Evolutionary conservation across 1,140 invertebrate genomes (phyloP).

Genomic region (Euwallacea fornicatus): DNA sequence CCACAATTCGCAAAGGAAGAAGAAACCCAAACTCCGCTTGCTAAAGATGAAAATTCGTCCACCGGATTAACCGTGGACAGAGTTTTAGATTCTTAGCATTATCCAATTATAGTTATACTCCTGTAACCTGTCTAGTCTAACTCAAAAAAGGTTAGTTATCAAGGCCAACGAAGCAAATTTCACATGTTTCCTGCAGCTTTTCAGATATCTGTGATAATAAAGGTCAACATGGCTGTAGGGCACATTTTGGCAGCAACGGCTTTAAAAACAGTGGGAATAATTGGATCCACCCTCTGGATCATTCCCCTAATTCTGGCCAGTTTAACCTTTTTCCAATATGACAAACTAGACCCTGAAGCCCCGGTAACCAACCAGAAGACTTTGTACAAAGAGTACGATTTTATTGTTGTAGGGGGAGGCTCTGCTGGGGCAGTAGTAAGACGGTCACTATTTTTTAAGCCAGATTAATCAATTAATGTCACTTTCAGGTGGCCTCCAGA

Average conservation of each 20-base stretch:
- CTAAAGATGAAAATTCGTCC: constrained; percentile 47
- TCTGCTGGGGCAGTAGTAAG: constrained; percentile 88
- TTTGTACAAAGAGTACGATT: constrained; percentile 73
- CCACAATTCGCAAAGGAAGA: constrained; percentile 23
- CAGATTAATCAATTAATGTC: neutral
- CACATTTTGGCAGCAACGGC: constrained; percentile 73
- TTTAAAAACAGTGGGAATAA: constrained; percentile 72
- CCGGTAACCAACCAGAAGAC: constrained; percentile 63
- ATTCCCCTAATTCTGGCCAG: constrained; percentile 79
- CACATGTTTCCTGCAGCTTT: constrained; percentile 2
- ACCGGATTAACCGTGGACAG: constrained; percentile 39
- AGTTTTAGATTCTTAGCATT: constrained; percentile 33
- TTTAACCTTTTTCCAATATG: constrained; percentile 80
- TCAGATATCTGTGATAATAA: constrained; percentile 34
- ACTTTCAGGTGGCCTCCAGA: constrained; percentile 66
- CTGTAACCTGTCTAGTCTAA: too few species aligned
- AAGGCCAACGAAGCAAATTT: neutral
- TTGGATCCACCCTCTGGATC: constrained; percentile 76
- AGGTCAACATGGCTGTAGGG: constrained; percentile 65
- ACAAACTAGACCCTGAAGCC: constrained; percentile 77
- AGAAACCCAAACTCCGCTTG: constrained; percentile 31
- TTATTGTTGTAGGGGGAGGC: constrained; percentile 86
- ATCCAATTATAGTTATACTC: too few species aligned
- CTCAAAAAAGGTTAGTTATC: constrained; percentile 5
- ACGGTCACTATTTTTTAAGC: constrained; percentile 49